Conservation (phyloP, 1,140 invertebrate species). For the Zaprionus capensis region DNA sequence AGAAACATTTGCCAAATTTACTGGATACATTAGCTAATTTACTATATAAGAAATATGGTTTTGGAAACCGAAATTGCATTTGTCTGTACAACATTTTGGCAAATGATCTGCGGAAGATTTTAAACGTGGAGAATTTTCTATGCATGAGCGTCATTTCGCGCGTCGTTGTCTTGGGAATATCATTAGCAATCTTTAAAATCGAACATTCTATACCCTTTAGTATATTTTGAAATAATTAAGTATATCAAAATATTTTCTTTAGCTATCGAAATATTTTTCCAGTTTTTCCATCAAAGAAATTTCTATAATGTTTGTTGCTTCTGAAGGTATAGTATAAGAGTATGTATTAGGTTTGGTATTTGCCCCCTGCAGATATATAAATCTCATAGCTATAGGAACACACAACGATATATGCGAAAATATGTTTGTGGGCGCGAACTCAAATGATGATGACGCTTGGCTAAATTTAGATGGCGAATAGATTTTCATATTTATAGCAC, state of each 20-base stretch:
- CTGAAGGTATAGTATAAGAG: not conserved
- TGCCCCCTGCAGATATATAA: slow-evolving; percentile 6
- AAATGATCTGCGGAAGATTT: slow-evolving; percentile 37
- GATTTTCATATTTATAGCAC: slow-evolving; percentile 79
- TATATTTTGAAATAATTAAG: slow-evolving; percentile 12
- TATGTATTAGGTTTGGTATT: not conserved
- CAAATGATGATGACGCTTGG: slow-evolving; percentile 61
- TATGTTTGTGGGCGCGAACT: slow-evolving; percentile 36
- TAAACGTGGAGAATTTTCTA: slow-evolving; percentile 55
- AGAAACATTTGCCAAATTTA: not conserved
- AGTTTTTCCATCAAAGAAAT: not conserved
- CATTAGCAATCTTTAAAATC: not conserved
- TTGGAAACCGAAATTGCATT: slow-evolving; percentile 13
- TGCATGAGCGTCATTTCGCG: slow-evolving; percentile 36
- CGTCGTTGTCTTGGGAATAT: slow-evolving; percentile 33
- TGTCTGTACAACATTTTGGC: slow-evolving; percentile 13
- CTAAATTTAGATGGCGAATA: slow-evolving; percentile 74
- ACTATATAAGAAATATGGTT: slow-evolving; percentile 9
- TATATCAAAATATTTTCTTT: not conserved
- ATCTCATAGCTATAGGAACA: slow-evolving; percentile 13
- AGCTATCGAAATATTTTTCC: not conserved
- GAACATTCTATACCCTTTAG: not conserved
- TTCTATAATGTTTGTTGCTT: not conserved
- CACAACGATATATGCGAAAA: slow-evolving; percentile 33
- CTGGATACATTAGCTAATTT: slow-evolving; percentile 18